Evolutionary conservation across 2,888 invertebrate species (phyloP), one percentile per base, ranked within the genome.

Genomic region (Drosophila monieri): DNA sequence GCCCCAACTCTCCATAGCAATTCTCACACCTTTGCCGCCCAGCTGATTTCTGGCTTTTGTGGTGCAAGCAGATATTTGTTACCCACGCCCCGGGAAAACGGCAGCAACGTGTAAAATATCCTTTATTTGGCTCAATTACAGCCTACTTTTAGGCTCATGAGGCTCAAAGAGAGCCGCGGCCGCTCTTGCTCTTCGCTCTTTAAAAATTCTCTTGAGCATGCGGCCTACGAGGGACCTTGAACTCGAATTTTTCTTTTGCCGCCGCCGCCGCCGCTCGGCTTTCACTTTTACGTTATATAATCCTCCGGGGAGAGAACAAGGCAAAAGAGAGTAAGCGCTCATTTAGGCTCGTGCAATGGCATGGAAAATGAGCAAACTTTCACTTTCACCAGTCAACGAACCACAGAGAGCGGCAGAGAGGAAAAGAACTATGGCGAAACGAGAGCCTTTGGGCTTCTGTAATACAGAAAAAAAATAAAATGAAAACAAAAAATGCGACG

Each of bases 191-290:
- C 62, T 37, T 52, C 43, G 43, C 54, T 35, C 10, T n/a, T 30
- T 43, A 1, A 18, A 61, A 49, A 48, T 54, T 61, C 68, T 69
- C 72, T 56, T 47, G 91, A 90, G 91, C 90, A 90, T 91, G 91
- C 91, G 90, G 88, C 89, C 80, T 90, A 81, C 68, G 64, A 73
- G 60, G 74, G 88, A 89, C 90, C 90, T 90, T 90, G 91, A 91
- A 90, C 91, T 90, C 86, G 78, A 90, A 87, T 54, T 72, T 74
- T 72, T 74, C 44, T 61, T 74, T 46, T 60, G 35, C 30, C 8
- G 14, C 48, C 39, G 41, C 48, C 32, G n/a, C n/a, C n/a, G n/a
- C 12, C 41, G 18, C 15, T 37, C 10, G 18, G 41, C 39, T 78
- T 66, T 68, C 44, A 62, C 74, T 78, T 66, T 66, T 51, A 43